Base-by-base conservation (phyloP, 2,113 vertebrate species). In the Lampris megalopsis region DNA sequence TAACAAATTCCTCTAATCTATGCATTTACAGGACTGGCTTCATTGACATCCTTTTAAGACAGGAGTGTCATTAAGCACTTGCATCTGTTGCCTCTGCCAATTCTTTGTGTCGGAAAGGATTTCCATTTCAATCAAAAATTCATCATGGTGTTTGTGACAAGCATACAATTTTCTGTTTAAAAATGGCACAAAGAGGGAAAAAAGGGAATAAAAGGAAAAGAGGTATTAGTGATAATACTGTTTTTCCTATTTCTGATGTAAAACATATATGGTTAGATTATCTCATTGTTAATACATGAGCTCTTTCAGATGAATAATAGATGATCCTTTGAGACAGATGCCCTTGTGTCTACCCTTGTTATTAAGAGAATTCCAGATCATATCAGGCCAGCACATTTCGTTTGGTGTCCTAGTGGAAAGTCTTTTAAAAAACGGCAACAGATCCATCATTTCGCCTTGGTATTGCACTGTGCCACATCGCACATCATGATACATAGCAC, bases 291-390 rank as follows among this genome's bases (percentile, higher is more conserved):
- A 93, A 93, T 94, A 92, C 91, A 93, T 92, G 77, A 89, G 73
- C 37, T 76, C 89, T 77, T 24, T 92, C 80, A 91, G 86, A 94
- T 94, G 88, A 94, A 94, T 94, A 90, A 93, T 93, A 86, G 85
- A 94, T 91, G 66, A 40, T 93, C 88, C 89, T 89, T 81, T 90
- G 91, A 90, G 92, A 91, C 79, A 48, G 1, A 74, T 85, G 90
- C 88, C 86, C 86, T 89, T 88, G 82, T 87, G 87, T 75, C 78
- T 89, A 77, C 79, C 81, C 84, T 81, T 86, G 82, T 89, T 92
- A 89, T 89, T 80, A 77, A 90, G 88, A 90, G 90, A 92, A 91
- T 84, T 86, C 66, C 74, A 83, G 79, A 91, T 91, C 75, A 78
- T 85, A 89, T 91, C 83, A 54, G 85, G 50, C 62, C 67, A 5